Percentiles rank a stretch among this genome's conserved stretches.
Conservation (phyloP, 2,888 invertebrate species). For the Dione vanillae region DNA sequence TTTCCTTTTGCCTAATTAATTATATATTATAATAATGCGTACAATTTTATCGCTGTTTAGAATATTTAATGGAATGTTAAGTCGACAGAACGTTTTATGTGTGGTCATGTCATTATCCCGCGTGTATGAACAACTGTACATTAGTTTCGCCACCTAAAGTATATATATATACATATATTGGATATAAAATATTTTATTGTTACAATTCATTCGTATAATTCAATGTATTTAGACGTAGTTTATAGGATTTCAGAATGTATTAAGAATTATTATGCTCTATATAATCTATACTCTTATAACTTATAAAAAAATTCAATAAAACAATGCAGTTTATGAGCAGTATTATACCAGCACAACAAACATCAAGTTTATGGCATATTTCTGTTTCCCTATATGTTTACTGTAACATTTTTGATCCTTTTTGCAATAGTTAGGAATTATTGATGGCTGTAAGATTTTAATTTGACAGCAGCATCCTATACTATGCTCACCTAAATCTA, state of each 20-base stretch:
- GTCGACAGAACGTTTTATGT: slow-evolving; percentile 69
- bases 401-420: slow-evolving; percentile 52
- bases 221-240: slow-evolving; percentile 70
- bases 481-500: slow-evolving; percentile 74
- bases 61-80: slow-evolving; percentile 62
- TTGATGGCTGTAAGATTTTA: slow-evolving; percentile 61
- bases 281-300: slow-evolving; percentile 49
- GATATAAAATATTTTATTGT: slow-evolving; percentile 68
- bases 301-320: slow-evolving; percentile 40
- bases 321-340: slow-evolving; percentile 41
- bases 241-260: slow-evolving; percentile 71
- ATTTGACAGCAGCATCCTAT: slow-evolving; percentile 76
- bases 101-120: slow-evolving; percentile 66
- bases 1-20: slow-evolving; percentile 81
- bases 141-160: slow-evolving; percentile 73
- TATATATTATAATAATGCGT: slow-evolving; percentile 66
- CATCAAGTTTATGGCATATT: slow-evolving; percentile 46
- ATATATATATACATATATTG: slow-evolving; percentile 39
- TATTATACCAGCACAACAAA: slow-evolving; percentile 59
- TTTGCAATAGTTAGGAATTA: slow-evolving; percentile 51
- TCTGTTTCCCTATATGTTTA: slow-evolving; percentile 49
- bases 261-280: slow-evolving; percentile 60
- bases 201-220: slow-evolving; percentile 78
- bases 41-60: slow-evolving; percentile 74
- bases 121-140: slow-evolving; percentile 58